A percentile compares a stretch with the other conserved stretches of the same genome.
Conservation (phyloP, 2,113 vertebrate species). For the Pelvicachromis taeniatus region DNA sequence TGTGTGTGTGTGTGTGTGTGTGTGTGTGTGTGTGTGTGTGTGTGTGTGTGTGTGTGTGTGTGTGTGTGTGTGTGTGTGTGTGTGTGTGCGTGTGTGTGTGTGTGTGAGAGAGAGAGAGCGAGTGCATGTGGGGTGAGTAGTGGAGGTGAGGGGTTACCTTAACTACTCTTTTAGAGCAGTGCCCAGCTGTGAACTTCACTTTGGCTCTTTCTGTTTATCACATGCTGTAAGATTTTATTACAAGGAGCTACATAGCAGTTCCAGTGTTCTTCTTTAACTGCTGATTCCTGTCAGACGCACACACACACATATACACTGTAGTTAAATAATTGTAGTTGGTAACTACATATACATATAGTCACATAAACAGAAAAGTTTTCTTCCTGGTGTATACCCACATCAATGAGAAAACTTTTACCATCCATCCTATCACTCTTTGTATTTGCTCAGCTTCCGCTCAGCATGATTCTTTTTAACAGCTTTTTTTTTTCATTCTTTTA, state of each 20-base stretch:
- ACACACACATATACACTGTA: background rate
- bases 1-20: no score
- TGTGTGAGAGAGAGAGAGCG: no score
- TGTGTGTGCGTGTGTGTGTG: no score
- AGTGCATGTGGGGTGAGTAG: no score
- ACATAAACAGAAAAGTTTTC: background rate
- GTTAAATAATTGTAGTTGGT: background rate
- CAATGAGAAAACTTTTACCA: background rate
- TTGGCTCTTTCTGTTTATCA: background rate
- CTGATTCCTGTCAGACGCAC: background rate
- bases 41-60: no score
- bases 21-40: no score
- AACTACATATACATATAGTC: background rate
- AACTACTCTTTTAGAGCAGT: background rate
- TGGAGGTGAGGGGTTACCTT: background rate
- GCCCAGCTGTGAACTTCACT: background rate
- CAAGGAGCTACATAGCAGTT: background rate
- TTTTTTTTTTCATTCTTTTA: background rate
- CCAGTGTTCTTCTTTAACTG: background rate
- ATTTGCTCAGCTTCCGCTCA: background rate
- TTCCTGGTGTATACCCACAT: background rate
- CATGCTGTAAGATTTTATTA: background rate
- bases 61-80: no score
- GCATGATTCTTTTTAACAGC: background rate
- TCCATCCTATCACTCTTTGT: background rate